These are phyloP conservation scores for Colletes collaris DNA, from an alignment of 2,888 invertebrate genomes.

Conservation along the genomic window DNA sequence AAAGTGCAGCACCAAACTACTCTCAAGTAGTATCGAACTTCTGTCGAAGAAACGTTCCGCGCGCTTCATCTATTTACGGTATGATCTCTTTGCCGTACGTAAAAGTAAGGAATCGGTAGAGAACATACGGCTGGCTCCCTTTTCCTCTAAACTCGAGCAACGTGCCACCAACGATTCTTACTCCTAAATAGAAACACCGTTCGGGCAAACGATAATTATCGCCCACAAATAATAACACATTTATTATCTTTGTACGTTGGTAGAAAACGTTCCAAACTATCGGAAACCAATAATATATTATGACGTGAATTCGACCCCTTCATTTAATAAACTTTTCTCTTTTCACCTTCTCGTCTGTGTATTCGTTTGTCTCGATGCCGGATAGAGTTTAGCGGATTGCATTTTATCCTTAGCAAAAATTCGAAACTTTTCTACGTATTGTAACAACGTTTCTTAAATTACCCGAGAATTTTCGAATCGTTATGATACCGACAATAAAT, in stretches of 20 bases:
- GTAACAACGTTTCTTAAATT: too few species aligned
- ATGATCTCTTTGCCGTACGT: constrained; percentile 50
- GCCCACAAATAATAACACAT: constrained; percentile 30
- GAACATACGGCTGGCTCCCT: constrained; percentile 1
- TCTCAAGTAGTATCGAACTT: constrained; percentile 25
- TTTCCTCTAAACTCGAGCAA: constrained; percentile 27
- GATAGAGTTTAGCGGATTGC: too few species aligned
- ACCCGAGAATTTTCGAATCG: too few species aligned
- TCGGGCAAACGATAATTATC: constrained; percentile 60
- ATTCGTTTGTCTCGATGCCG: too few species aligned
- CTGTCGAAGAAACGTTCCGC: constrained; percentile 52
- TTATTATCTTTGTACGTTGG: constrained; percentile 48
- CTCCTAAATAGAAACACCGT: constrained; percentile 55
- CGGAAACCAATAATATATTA: constrained; percentile 49
- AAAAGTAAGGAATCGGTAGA: constrained; percentile 63
- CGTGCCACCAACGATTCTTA: constrained; percentile 48
- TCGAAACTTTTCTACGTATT: too few species aligned
- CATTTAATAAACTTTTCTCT: too few species aligned
- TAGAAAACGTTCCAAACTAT: constrained; percentile 39
- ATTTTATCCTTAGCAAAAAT: too few species aligned
- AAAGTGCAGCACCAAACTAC: constrained; percentile 27
- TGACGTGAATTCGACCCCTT: constrained; percentile 13
- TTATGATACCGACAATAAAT: too few species aligned
- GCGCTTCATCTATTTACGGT: constrained; percentile 65
- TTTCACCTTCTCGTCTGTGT: too few species aligned